Evolutionary conservation across 1,140 invertebrate species (phyloP).

Genomic region (Panulirus ornatus): DNA sequence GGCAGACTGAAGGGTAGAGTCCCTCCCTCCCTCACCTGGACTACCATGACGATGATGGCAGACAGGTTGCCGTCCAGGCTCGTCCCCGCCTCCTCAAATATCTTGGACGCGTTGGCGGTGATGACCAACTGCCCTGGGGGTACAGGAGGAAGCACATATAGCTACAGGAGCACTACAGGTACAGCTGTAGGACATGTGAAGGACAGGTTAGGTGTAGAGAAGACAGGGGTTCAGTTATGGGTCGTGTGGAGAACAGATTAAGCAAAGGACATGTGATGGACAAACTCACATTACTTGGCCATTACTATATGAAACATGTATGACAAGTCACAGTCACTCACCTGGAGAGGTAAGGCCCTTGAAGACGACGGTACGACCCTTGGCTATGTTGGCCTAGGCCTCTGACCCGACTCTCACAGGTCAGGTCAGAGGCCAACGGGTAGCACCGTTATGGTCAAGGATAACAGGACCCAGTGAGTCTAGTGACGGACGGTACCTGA

Average conservation of each 20-base stretch:
- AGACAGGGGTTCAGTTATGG: background rate
- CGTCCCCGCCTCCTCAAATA: background rate
- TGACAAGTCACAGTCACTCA: background rate
- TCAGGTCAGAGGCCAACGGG: background rate
- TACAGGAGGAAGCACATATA: background rate
- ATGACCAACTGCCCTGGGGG: background rate
- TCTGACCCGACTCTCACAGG: too few species aligned
- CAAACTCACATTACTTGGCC: too few species aligned
- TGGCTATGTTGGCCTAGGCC: too few species aligned
- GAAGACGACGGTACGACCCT: too few species aligned
- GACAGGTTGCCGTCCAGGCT: background rate
- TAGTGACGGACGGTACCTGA: too few species aligned
- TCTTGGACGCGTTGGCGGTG: constrained; percentile 3
- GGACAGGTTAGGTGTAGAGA: background rate
- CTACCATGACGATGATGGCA: background rate
- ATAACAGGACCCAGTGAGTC: background rate
- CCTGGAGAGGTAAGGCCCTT: background rate
- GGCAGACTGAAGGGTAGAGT: too few species aligned
- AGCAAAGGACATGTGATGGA: too few species aligned
- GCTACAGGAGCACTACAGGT: too few species aligned
- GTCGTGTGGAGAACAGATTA: background rate
- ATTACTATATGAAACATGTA: too few species aligned
- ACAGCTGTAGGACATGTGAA: background rate
- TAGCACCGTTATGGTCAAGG: background rate
- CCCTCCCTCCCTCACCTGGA: too few species aligned